Evolutionary conservation across 2,113 vertebrate species (phyloP), one percentile per base, ranked within the genome.

Genomic region (Aspiorhynchus laticeps): DNA sequence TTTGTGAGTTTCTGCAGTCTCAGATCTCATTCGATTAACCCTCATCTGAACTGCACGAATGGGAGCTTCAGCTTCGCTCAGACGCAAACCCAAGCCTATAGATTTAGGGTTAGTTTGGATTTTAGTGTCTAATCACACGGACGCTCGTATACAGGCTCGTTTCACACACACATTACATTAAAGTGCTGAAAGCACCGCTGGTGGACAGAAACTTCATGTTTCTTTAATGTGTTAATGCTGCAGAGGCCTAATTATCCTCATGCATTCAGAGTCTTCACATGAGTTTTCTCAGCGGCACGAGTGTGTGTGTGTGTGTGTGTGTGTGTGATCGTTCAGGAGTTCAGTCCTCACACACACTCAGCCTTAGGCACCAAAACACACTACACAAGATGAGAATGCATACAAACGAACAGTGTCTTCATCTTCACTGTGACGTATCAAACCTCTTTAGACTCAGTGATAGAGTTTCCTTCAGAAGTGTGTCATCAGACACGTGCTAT

Each of bases 291-390:
- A 31, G 24, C 24, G 10, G 69, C 5, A 43, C 46, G 48, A 0
- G 48, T 43, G 41, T 43, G 41, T 43, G 41, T 43, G 41, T 43
- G 48, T 51, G 48, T 19, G 73, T 56, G 59, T n/a, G n/a, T 21
- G 69, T 1, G 43, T 83, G 69, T 53, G 56, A 80, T 53, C 7
- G 92, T 95, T 95, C 92, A 95, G 93, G 92, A 95, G 92, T 95
- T 95, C 94, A 94, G 83, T 88, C 24, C 59, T 15, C 15, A 19
- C 69, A 76, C 24, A 28, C 36, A 46, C 8, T 46, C 14, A 77
- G 11, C 38, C 41, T 14, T 19, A 77, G 41, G 14, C 41, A 5
- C 5, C 0, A 46, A 77, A 17, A 51, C 21, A 48, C 24, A 51
- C 21, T 73, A 12, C 9, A 12, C 38, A 74, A 65, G 11, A 65